Percentiles rank a stretch among this genome's conserved stretches.
phyloP scores from a whole-genome alignment of 2,888 invertebrate genomes.

The Leptinotarsa rubiginosa region DNA sequence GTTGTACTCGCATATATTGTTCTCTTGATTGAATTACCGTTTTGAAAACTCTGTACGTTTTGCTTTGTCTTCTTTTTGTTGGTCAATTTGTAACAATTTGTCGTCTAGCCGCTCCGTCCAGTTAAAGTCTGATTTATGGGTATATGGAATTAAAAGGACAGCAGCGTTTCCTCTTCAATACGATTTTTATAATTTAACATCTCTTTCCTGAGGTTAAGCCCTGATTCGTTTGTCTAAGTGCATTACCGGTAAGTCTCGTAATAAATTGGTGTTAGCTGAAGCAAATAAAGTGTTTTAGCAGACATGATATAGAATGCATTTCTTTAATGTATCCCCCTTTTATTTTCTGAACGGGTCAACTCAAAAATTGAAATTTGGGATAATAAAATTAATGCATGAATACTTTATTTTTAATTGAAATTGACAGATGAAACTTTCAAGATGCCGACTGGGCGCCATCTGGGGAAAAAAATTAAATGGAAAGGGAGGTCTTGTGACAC shows the following conservation, averaged over 20 bases:
- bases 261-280: not conserved
- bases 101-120: constrained; percentile 22
- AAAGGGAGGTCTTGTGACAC: too few species aligned
- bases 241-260: not conserved
- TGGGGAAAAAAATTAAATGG: too few species aligned
- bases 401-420: too few species aligned
- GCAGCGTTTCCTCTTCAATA: constrained; percentile 14
- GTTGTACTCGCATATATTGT: not conserved
- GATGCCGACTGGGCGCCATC: too few species aligned
- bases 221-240: not conserved
- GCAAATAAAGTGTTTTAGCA: not conserved
- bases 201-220: not conserved
- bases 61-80: constrained; percentile 10
- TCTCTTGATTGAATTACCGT: constrained; percentile 1
- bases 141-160: constrained; percentile 18
- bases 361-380: too few species aligned
- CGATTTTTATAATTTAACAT: constrained; percentile 4
- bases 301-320: too few species aligned
- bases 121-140: constrained; percentile 21
- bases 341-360: too few species aligned
- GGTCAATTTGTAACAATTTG: constrained; percentile 16
- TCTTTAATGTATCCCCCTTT: too few species aligned
- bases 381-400: too few species aligned
- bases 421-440: too few species aligned
- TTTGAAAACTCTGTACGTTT: constrained; percentile 10